Percentiles rank a stretch among this genome's conserved stretches.
phyloP scores from a whole-genome alignment of 2,797 vertebrate species.

The Tiaroga cobitis region DNA sequence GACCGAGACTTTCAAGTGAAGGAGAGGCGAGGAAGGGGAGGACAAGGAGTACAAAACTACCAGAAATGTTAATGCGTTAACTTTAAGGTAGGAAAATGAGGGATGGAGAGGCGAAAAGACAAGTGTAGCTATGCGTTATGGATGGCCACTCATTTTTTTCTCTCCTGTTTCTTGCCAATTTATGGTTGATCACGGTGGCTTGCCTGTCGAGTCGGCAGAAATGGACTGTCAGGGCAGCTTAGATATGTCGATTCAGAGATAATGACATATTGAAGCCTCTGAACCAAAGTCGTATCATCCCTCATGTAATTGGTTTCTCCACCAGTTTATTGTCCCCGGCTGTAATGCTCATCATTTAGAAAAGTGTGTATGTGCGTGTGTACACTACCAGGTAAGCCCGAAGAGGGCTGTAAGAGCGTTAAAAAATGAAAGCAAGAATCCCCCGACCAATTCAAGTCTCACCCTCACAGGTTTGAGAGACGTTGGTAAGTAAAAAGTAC shows the following conservation, averaged over 20 bases:
- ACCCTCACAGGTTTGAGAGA: background rate
- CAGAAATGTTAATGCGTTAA: slow-evolving; percentile 58
- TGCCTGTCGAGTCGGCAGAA: slow-evolving; percentile 72
- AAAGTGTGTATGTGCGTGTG: slow-evolving; percentile 30
- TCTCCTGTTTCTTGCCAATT: slow-evolving; percentile 48
- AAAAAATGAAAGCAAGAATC: slow-evolving; percentile 36
- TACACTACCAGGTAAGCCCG: background rate
- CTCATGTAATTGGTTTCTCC: slow-evolving; percentile 90
- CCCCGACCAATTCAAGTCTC: background rate
- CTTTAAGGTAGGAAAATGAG: slow-evolving; percentile 50
- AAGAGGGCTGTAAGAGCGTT: slow-evolving; percentile 37
- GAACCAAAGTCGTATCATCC: slow-evolving; percentile 86
- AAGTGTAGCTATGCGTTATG: slow-evolving; percentile 57
- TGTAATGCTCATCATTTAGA: slow-evolving; percentile 83
- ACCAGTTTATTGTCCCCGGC: slow-evolving; percentile 93
- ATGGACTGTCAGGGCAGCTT: slow-evolving; percentile 70
- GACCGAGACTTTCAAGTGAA: slow-evolving; percentile 57
- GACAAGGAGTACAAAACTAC: slow-evolving; percentile 34
- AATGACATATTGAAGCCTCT: slow-evolving; percentile 92
- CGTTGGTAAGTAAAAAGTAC: background rate
- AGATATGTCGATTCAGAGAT: slow-evolving; percentile 90
- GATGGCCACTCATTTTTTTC: slow-evolving; percentile 57
- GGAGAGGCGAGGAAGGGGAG: slow-evolving; percentile 27
- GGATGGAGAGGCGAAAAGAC: slow-evolving; percentile 33
- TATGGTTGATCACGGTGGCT: slow-evolving; percentile 71